Conservation (phyloP, 2,113 vertebrate genomes). For the Aythya baeri region DNA sequence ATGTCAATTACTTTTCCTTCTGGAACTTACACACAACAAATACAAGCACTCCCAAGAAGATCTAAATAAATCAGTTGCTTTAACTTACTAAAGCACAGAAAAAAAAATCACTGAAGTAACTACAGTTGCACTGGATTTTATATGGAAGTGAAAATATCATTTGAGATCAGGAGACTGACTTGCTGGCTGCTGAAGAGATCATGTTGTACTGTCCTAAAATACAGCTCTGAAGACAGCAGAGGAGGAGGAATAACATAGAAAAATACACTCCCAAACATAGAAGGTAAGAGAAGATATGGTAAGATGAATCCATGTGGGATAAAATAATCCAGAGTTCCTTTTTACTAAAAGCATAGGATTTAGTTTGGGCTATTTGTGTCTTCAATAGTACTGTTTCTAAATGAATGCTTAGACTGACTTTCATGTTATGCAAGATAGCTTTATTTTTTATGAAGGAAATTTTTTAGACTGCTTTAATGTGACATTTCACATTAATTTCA, state of each 20-base stretch:
- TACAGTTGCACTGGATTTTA: background rate
- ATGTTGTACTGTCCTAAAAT: background rate
- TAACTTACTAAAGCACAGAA: background rate
- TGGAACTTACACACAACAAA: background rate
- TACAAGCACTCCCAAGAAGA: fast-evolving
- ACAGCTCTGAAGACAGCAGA: background rate
- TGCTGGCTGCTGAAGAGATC: fast-evolving
- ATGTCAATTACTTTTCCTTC: background rate
- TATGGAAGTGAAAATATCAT: background rate
- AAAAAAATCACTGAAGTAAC: background rate
- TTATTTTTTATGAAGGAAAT: background rate
- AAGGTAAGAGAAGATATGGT: background rate
- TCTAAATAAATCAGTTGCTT: background rate
- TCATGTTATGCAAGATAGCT: background rate
- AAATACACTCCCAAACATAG: background rate
- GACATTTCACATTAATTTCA: background rate
- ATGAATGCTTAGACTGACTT: background rate
- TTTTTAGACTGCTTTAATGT: background rate
- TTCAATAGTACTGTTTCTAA: background rate
- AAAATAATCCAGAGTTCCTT: background rate
- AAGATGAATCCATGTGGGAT: background rate
- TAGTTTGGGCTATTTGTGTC: background rate
- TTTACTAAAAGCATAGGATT: background rate
- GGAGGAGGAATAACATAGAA: background rate
- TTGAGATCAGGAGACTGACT: background rate